phyloP scores from a whole-genome alignment of 2,113 vertebrate genomes.

The Notechis scutatus region DNA sequence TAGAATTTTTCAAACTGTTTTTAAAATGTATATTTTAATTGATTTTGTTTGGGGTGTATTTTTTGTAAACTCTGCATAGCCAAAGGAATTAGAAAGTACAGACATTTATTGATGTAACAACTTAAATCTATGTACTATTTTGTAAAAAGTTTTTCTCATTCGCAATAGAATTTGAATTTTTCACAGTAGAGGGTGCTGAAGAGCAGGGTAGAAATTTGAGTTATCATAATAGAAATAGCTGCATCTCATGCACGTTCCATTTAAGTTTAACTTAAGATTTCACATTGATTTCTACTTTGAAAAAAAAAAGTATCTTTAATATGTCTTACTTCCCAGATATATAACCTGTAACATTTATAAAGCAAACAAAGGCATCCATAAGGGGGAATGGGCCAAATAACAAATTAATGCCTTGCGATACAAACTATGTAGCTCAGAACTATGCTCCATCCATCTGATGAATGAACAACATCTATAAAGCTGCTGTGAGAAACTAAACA shows the following conservation, averaged over 20 bases:
- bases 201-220: not conserved
- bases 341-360: not conserved
- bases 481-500: not conserved
- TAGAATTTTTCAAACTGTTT: not conserved
- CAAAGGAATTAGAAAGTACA: not conserved
- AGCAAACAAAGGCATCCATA: not conserved
- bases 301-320: not conserved
- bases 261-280: not conserved
- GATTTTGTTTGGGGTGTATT: not conserved
- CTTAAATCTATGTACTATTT: not conserved
- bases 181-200: conserved; percentile 63
- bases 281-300: not conserved
- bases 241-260: not conserved
- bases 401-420: not conserved
- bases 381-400: not conserved
- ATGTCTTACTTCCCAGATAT: not conserved
- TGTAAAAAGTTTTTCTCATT: not conserved
- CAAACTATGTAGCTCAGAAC: not conserved
- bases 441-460: too few species aligned
- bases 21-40: not conserved
- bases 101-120: not conserved
- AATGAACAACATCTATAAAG: not conserved
- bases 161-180: conserved; percentile 27
- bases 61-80: not conserved
- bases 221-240: not conserved